Percentiles rank a stretch among this genome's conserved stretches.
phyloP scores from a whole-genome alignment of 2,113 vertebrate species.

The Mesoclemmys tuberculata region DNA sequence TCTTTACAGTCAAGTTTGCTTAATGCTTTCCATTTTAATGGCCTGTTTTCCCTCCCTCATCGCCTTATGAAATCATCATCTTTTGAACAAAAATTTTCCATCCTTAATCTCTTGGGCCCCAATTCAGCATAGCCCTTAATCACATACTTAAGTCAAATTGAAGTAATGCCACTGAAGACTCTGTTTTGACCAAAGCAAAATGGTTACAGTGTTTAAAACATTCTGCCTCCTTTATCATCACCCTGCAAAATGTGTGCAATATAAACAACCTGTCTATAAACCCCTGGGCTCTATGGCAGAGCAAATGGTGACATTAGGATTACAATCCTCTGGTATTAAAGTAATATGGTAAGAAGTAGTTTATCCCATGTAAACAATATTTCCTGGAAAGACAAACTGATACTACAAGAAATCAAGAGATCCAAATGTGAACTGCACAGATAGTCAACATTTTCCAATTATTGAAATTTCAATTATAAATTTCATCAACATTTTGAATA shows the following conservation, averaged over 20 bases:
- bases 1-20: background rate
- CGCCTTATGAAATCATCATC: background rate
- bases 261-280: background rate
- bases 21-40: background rate
- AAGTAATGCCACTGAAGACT: background rate
- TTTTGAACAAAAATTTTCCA: background rate
- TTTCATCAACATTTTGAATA: background rate
- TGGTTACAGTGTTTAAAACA: background rate
- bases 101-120: rapidly evolving
- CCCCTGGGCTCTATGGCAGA: background rate
- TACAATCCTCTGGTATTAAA: background rate
- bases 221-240: background rate
- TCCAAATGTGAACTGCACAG: background rate
- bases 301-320: background rate
- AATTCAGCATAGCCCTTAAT: background rate
- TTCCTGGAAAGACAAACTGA: background rate
- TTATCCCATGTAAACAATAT: background rate
- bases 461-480: background rate
- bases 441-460: background rate
- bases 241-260: background rate
- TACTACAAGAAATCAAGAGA: background rate
- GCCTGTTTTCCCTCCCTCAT: background rate
- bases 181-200: background rate
- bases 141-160: background rate
- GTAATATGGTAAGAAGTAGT: background rate